Conservation (phyloP, 2,113 vertebrate genomes). For the Ranitomeya imitator region DNA sequence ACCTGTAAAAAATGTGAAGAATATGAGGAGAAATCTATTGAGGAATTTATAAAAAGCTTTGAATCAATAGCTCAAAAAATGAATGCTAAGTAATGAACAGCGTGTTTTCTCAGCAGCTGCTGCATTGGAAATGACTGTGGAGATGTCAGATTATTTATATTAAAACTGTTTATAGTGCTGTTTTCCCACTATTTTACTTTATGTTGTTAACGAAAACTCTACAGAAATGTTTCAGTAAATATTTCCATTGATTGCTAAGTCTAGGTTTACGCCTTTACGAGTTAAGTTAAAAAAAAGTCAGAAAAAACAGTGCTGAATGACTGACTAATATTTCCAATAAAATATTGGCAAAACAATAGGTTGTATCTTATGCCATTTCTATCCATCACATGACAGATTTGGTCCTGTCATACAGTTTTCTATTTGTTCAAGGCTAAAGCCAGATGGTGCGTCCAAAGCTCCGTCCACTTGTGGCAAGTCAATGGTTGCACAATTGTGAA, state of each 20-base stretch:
- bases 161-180: neutral
- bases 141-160: neutral
- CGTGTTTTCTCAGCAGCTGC: neutral
- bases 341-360: too few relatives aligned
- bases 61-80: neutral
- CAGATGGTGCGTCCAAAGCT: too few relatives aligned
- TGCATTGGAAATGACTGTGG: neutral
- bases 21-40: conserved; percentile 1
- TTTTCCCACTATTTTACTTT: neutral
- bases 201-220: neutral
- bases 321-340: too few relatives aligned
- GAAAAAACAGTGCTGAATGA: too few relatives aligned
- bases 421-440: too few relatives aligned
- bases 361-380: too few relatives aligned
- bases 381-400: too few relatives aligned
- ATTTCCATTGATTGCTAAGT: neutral
- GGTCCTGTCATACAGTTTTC: too few relatives aligned
- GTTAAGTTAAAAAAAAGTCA: too few relatives aligned
- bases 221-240: neutral
- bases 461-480: too few relatives aligned
- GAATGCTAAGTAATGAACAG: neutral
- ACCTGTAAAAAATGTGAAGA: conserved; percentile 24
- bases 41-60: conserved; percentile 1
- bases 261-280: too few relatives aligned
- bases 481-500: too few relatives aligned